These are phyloP conservation scores for Pharmacophagus antenor DNA, from an alignment of 2,888 invertebrate species.

Conservation along the genomic window DNA sequence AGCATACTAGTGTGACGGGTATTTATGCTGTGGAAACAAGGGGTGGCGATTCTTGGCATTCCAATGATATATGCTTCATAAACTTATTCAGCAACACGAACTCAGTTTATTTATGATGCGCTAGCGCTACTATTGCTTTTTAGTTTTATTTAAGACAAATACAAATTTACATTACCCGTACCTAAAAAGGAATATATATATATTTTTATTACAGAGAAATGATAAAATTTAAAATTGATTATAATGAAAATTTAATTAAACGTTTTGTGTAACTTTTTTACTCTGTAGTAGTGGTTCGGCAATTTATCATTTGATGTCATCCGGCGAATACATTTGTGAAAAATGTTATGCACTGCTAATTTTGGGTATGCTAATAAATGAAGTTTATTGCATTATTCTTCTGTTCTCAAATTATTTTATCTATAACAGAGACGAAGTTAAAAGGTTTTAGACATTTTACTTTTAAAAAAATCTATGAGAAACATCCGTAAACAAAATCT, in stretches of 20 bases:
- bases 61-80: conserved; percentile 26
- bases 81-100: conserved; percentile 28
- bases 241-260: not conserved
- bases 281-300: too few species aligned
- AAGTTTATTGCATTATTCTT: too few species aligned
- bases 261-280: not conserved
- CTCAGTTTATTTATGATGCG: conserved; percentile 28
- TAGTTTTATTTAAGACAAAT: conserved; percentile 21
- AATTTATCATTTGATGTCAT: not conserved
- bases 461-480: too few species aligned
- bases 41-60: conserved; percentile 25
- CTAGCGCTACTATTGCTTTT: conserved; percentile 17
- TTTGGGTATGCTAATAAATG: not conserved
- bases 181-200: too few species aligned
- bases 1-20: conserved; percentile 6
- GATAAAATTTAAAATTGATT: not conserved
- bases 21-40: conserved; percentile 4
- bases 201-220: too few species aligned
- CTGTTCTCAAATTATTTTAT: not conserved
- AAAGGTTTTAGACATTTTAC: too few species aligned
- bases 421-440: not conserved
- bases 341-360: not conserved
- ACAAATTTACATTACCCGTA: too few species aligned
- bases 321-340: not conserved
- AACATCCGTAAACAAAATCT: too few species aligned